Conservation (phyloP, 2,888 invertebrate species). For the Uloborus plumipes region DNA sequence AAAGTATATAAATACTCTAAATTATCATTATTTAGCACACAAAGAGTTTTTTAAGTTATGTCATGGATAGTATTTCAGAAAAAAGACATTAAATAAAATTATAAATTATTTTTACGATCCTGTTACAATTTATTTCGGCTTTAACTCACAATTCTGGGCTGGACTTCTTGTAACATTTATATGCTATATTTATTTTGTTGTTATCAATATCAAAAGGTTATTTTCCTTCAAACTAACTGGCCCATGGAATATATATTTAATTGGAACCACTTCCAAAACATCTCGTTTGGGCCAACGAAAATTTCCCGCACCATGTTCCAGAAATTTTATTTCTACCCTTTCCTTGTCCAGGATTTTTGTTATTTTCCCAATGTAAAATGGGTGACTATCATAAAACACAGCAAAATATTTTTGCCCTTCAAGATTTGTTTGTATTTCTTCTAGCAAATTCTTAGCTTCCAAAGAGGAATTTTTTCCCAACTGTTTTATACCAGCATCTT, state of each 20-base stretch:
- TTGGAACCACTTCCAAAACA: neutral
- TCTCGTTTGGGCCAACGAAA: conserved; percentile 1
- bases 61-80: neutral
- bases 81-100: neutral
- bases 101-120: neutral
- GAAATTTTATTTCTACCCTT: conserved; percentile 4
- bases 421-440: neutral
- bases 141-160: neutral
- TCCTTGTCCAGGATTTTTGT: neutral
- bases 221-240: neutral
- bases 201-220: conserved; percentile 1
- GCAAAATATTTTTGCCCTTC: conserved; percentile 5
- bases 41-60: conserved; percentile 1
- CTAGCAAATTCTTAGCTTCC: too few relatives aligned
- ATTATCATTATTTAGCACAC: conserved; percentile 10
- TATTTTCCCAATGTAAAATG: conserved; percentile 3
- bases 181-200: conserved; percentile 3
- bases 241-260: neutral
- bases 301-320: neutral
- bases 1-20: neutral
- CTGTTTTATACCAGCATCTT: neutral
- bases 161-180: conserved; percentile 4
- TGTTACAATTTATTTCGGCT: conserved; percentile 5
- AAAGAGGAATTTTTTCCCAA: conserved; percentile 3
- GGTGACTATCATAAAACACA: neutral